Conservation (phyloP, 2,113 vertebrate genomes). For the Apteryx mantelli region DNA sequence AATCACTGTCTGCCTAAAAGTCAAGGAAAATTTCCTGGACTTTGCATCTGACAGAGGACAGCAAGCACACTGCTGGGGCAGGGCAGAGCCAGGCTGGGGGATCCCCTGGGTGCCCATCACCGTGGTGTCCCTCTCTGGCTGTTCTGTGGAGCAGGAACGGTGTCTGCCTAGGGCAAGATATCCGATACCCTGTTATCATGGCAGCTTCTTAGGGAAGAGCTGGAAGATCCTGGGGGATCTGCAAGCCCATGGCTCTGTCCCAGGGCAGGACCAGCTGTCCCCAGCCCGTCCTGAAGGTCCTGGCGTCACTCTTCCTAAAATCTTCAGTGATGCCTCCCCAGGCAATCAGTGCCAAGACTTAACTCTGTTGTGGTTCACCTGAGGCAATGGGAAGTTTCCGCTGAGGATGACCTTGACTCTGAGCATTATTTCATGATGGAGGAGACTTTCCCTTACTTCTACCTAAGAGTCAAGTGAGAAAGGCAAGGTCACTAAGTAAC, state of each 20-base stretch:
- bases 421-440: fast-evolving
- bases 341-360: fast-evolving
- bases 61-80: fast-evolving
- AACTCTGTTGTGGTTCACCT: fast-evolving
- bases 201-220: fast-evolving
- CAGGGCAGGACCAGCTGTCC: background rate
- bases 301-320: background rate
- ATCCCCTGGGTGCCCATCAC: background rate
- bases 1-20: fast-evolving
- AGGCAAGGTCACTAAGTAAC: background rate
- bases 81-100: fast-evolving
- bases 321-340: background rate
- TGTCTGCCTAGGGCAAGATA: fast-evolving
- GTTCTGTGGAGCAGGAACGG: background rate
- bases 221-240: background rate
- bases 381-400: fast-evolving
- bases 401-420: fast-evolving
- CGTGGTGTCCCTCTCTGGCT: fast-evolving
- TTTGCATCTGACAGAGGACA: background rate
- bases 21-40: background rate
- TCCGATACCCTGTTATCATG: fast-evolving
- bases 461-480: fast-evolving
- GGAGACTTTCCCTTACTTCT: fast-evolving
- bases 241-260: fast-evolving
- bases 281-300: background rate